Evolutionary conservation across 1,140 invertebrate genomes (phyloP), one percentile per base, ranked within the genome.

Genomic region (Microplitis mediator): DNA sequence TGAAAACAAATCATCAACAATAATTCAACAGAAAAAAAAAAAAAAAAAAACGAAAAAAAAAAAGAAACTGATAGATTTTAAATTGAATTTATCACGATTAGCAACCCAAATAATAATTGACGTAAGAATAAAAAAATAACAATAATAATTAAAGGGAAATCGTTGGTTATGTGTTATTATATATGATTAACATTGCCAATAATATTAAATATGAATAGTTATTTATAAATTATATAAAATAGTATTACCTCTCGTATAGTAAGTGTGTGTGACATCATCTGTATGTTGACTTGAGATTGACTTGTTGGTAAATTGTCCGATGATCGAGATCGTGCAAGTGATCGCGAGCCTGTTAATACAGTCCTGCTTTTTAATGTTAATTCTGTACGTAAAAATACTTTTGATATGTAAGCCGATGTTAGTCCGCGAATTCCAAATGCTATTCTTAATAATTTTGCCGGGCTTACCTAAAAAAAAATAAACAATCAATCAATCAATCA

Each of bases 251-350:
- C 95, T 89, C 94, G 89, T 79, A 96, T 95, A 73, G 94, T 95
- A 72, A 97, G 90, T 52, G 95, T 97, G 81, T 95, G 94, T 14
- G 95, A 96, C 90, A 95, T 93, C 94, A 95, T 96, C 86, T 96
- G 94, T 74, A 97, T 95, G 87, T 95, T 95, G 85, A 94, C 92
- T 89, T 97, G 95, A 61, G 94, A 95, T 83, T 96, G 94, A 88
- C 94, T 95, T 79, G 94, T 95, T 69, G 95, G 94, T 76, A 97
- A 87, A 88, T 95, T 96, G 86, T 97, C 95, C 58, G 92, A 93
- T 31, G 95, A 96, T 77, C 93, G 89, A 61, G 94, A 95, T 78
- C 93, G 89, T 52, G 91, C 90, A 77, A 95, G 86, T 74, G 91
- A 90, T 78, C 91, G 90, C 32, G 92, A 90, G 69, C 92, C 92